phyloP scores from a whole-genome alignment of 2,888 invertebrate species.

The Halictus ligatus region DNA sequence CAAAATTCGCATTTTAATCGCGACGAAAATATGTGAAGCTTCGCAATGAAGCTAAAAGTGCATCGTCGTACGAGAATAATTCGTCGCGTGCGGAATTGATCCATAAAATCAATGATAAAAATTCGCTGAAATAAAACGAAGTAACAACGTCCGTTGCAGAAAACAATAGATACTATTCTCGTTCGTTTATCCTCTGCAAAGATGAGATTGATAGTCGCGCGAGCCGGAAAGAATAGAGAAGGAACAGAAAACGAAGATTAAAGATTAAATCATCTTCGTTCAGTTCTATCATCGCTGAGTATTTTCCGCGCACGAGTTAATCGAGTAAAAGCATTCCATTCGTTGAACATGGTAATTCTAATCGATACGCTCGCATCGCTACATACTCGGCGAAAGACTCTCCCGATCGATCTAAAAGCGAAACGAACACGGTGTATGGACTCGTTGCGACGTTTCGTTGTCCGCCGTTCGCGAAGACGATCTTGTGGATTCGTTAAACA shows the following conservation, averaged over 20 bases:
- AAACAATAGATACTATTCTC: no score
- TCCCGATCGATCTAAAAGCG: not conserved
- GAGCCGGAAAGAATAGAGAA: not conserved
- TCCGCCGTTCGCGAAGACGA: not conserved
- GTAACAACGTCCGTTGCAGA: no score
- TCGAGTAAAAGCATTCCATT: conserved; percentile 7
- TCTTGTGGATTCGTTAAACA: not conserved
- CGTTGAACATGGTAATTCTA: conserved; percentile 1
- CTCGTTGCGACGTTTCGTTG: not conserved
- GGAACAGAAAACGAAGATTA: not conserved
- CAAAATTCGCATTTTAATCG: no score
- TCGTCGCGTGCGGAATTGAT: no score
- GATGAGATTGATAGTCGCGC: not conserved
- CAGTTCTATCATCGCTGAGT: not conserved
- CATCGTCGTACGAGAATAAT: no score
- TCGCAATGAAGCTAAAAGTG: no score
- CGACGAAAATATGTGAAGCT: no score
- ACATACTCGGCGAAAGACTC: not conserved
- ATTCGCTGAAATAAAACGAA: no score
- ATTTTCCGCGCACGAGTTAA: not conserved
- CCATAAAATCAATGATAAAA: no score
- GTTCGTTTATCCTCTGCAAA: not conserved
- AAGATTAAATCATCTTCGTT: not conserved
- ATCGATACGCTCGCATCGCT: not conserved
- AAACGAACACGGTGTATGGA: not conserved